phyloP scores from a whole-genome alignment of 2,113 vertebrate genomes.

The Labeo catla region DNA sequence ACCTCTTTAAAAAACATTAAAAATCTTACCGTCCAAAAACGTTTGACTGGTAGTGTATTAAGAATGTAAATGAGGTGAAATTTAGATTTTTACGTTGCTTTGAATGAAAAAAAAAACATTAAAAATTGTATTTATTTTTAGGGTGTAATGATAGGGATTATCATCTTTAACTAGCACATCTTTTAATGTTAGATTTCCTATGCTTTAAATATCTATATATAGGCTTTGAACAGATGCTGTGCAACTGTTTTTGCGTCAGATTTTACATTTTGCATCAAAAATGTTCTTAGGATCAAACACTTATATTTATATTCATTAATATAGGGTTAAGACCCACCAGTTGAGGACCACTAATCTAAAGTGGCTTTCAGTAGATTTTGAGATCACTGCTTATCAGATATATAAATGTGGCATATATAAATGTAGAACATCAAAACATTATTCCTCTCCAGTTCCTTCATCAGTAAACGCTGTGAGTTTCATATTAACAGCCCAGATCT shows the following conservation, averaged over 20 bases:
- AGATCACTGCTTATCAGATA: background rate
- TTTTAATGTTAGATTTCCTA: background rate
- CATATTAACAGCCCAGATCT: background rate
- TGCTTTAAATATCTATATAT: background rate
- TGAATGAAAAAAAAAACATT: too few relatives aligned
- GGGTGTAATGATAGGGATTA: too few relatives aligned
- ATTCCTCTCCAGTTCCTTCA: background rate
- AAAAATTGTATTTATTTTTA: too few relatives aligned
- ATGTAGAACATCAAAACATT: background rate
- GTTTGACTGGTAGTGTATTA: too few relatives aligned
- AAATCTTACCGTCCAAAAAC: too few relatives aligned
- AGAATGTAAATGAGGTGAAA: too few relatives aligned
- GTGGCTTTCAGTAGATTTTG: background rate
- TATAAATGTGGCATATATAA: background rate
- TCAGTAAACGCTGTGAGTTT: background rate
- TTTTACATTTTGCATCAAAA: background rate
- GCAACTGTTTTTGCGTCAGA: background rate
- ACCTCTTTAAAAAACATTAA: too few relatives aligned
- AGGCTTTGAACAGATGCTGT: too few relatives aligned
- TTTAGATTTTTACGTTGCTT: too few relatives aligned
- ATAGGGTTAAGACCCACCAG: background rate
- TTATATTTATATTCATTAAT: background rate
- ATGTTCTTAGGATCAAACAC: background rate
- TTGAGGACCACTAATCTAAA: background rate
- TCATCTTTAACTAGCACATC: background rate